These are phyloP conservation scores for Coregonus suidteri DNA, from an alignment of 2,797 vertebrate species.

Conservation along the genomic window DNA sequence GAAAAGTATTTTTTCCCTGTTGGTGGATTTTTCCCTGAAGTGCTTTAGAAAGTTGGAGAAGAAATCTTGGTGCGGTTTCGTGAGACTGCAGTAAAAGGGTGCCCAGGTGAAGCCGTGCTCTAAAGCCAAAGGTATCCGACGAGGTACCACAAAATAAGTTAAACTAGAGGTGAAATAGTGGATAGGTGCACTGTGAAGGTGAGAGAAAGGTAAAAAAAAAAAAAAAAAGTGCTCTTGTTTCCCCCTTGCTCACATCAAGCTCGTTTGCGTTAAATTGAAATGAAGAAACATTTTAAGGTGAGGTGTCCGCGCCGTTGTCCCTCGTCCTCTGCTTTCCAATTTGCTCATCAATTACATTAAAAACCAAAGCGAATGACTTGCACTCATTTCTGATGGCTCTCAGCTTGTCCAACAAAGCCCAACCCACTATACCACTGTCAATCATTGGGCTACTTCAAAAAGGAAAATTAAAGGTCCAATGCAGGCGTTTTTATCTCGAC, in stretches of 20 bases:
- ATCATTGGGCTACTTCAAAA: neutral
- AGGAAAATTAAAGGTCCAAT: neutral
- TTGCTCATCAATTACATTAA: constrained; percentile 80
- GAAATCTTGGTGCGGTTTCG: constrained; percentile 56
- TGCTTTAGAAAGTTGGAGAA: constrained; percentile 63
- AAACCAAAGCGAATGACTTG: constrained; percentile 45
- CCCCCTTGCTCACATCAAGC: constrained; percentile 76
- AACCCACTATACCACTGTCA: constrained; percentile 47
- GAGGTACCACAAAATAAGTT: constrained; percentile 51
- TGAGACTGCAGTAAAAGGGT: constrained; percentile 62
- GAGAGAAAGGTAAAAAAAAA: constrained; percentile 57
- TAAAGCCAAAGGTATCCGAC: constrained; percentile 47
- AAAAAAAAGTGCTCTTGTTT: constrained; percentile 66
- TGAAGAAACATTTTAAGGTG: constrained; percentile 16
- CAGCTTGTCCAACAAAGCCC: constrained; percentile 73
- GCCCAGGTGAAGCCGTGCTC: constrained; percentile 68
- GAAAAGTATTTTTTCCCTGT: constrained; percentile 55
- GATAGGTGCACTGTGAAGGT: constrained; percentile 76
- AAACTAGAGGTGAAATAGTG: constrained; percentile 75
- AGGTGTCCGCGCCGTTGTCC: constrained; percentile 30
- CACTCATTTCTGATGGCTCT: constrained; percentile 62
- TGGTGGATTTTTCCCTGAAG: constrained; percentile 61
- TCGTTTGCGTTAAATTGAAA: constrained; percentile 48
- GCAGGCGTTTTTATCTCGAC: too few relatives aligned
- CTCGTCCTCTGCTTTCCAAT: constrained; percentile 68